A percentile compares a stretch with the other conserved stretches of the same genome.
These are phyloP conservation scores for Anthopleura xanthogrammica DNA, from an alignment of 92 coral and sea anemone species.

Conservation along the genomic window DNA sequence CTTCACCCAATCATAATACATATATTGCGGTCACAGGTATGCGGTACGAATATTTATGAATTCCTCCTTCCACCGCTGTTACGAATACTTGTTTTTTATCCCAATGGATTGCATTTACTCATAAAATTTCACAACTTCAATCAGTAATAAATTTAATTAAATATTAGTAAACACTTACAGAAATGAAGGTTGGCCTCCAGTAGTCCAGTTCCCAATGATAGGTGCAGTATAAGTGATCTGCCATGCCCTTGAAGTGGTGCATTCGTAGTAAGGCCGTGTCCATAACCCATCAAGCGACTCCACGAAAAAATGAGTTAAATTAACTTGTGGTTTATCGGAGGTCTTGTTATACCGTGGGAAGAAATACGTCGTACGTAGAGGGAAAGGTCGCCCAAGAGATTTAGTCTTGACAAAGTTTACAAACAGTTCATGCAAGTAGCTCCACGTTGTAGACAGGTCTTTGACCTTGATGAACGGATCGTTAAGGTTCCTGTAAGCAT, in stretches of 20 bases:
- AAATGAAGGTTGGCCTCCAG: constrained; percentile 44
- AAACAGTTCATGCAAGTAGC: constrained; percentile 75
- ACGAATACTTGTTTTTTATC: neutral
- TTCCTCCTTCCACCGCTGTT: too few relatives aligned
- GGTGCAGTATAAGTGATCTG: constrained; percentile 71
- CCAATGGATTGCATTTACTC: neutral
- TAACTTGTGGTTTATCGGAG: constrained; percentile 33
- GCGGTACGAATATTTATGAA: too few relatives aligned
- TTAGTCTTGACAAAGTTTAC: constrained; percentile 58
- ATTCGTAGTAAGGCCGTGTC: constrained; percentile 84
- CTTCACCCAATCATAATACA: too few relatives aligned
- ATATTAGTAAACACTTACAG: constrained; percentile 55
- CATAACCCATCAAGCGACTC: constrained; percentile 78
- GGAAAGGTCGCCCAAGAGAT: constrained; percentile 54
- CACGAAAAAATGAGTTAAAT: constrained; percentile 61
- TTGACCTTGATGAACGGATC: constrained; percentile 75
- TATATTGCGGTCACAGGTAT: too few relatives aligned
- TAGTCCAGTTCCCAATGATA: constrained; percentile 74
- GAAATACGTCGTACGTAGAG: constrained; percentile 64
- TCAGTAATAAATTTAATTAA: neutral
- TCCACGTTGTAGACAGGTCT: constrained; percentile 77
- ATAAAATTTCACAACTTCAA: neutral
- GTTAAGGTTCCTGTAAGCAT: constrained; percentile 68
- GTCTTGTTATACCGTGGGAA: constrained; percentile 41
- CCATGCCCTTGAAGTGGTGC: constrained; percentile 76